phyloP scores from a whole-genome alignment of 1,140 invertebrate species.

The Pissodes strobi region DNA sequence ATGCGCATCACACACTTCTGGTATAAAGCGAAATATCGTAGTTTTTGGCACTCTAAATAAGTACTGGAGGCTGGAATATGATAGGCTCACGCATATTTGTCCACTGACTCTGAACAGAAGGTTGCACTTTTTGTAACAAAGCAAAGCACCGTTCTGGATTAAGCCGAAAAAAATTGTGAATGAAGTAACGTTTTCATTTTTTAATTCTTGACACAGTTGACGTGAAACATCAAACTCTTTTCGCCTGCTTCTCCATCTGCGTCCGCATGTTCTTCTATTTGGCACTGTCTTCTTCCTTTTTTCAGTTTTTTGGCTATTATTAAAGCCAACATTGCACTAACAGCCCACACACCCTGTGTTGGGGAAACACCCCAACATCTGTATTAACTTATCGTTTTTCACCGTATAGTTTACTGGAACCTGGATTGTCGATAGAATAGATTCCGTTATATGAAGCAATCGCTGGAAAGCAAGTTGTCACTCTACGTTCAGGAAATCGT shows the following conservation, averaged over 20 bases:
- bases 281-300: background rate
- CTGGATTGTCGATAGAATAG: no score
- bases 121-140: background rate
- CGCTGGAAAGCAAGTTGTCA: no score
- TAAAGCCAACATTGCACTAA: background rate
- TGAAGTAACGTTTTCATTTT: background rate
- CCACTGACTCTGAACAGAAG: background rate
- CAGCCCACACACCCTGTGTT: background rate
- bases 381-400: no score
- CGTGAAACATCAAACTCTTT: background rate
- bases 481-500: background rate
- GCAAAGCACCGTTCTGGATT: background rate
- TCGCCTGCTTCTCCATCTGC: background rate
- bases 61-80: background rate
- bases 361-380: no score
- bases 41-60: background rate
- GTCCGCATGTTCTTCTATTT: background rate
- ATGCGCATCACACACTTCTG: background rate
- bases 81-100: no score
- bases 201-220: background rate
- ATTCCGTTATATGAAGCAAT: no score
- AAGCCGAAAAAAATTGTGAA: background rate
- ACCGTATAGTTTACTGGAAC: background rate
- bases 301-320: background rate
- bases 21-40: background rate